These are phyloP conservation scores for Chlorodrepanis virens DNA, from an alignment of 2,113 vertebrate genomes.

Conservation along the genomic window DNA sequence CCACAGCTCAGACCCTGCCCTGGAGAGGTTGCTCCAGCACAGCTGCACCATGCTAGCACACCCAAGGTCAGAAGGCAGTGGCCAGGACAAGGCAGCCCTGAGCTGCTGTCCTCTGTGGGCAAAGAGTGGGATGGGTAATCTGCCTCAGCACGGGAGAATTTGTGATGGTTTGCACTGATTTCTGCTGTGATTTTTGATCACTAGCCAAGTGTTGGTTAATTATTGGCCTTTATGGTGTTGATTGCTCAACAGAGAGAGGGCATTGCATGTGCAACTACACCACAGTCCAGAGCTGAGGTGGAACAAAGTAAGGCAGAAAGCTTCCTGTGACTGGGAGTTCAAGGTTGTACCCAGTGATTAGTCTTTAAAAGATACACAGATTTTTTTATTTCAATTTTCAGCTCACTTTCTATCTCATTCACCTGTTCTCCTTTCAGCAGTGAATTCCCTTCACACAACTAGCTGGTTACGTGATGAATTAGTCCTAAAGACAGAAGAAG, in stretches of 20 bases:
- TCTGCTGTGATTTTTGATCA: neutral
- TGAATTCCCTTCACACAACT: neutral
- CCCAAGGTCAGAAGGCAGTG: neutral
- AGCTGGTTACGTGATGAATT: neutral
- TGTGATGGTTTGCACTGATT: neutral
- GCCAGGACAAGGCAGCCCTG: neutral
- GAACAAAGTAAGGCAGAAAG: neutral
- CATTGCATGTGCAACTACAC: neutral
- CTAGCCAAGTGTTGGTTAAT: neutral
- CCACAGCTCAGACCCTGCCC: neutral
- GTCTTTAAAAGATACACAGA: neutral
- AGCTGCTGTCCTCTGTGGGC: neutral
- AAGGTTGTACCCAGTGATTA: neutral
- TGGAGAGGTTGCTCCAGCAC: neutral
- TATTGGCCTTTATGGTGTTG: neutral
- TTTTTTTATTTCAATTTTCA: neutral
- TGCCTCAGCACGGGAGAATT: neutral
- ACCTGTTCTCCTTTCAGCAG: neutral
- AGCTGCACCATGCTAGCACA: accelerated
- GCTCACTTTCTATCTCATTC: neutral
- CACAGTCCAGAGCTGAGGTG: neutral
- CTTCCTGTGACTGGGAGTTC: neutral
- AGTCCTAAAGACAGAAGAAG: neutral
- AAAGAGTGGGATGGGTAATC: neutral
- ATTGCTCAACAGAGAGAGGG: neutral